Evolutionary conservation across 2,797 vertebrate species (phyloP).

Genomic region (Octomys mimax): DNA sequence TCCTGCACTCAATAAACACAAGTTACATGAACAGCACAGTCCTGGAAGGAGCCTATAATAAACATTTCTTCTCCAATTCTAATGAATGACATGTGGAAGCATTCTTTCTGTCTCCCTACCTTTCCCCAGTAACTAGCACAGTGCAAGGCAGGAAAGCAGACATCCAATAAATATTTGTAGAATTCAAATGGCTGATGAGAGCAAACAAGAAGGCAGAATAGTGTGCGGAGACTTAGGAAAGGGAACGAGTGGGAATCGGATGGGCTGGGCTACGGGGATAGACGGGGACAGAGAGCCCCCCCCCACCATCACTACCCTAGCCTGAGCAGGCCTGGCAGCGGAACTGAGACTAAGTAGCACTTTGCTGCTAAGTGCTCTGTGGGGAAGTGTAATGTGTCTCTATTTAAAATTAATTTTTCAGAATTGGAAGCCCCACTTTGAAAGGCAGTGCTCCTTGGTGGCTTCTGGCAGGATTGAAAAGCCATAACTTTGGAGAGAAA

Average conservation of each 20-base stretch:
- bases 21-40: neutral
- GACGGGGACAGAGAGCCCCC: neutral
- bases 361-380: constrained; percentile 70
- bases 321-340: constrained; percentile 54
- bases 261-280: neutral
- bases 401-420: constrained; percentile 83
- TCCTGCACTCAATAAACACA: neutral
- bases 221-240: neutral
- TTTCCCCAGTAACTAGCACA: neutral
- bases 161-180: neutral
- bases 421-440: constrained; percentile 72
- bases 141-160: neutral
- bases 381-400: constrained; percentile 78
- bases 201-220: neutral
- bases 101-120: neutral
- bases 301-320: constrained; percentile 24
- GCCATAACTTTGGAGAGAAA: constrained; percentile 78
- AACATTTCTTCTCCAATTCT: neutral
- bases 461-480: constrained; percentile 75
- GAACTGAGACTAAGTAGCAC: constrained; percentile 62
- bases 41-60: neutral
- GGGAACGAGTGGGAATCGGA: neutral
- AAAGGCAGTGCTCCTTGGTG: constrained; percentile 71
- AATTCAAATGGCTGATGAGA: neutral
- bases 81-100: neutral